Evolutionary conservation across 2,113 vertebrate genomes (phyloP).

Genomic region (Talpa occidentalis): DNA sequence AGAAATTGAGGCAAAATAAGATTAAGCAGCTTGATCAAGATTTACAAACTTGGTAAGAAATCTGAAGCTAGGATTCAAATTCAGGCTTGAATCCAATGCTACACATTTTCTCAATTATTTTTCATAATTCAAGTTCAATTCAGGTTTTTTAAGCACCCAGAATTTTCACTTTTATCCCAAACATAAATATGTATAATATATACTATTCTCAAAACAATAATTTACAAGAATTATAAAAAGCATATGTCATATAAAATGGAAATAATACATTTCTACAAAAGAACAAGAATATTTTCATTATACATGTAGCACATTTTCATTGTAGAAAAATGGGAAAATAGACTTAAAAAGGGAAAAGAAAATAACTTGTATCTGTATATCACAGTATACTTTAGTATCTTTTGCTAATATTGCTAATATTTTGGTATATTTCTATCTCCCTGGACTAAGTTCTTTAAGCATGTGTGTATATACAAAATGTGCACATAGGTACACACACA

Average conservation of each 20-base stretch:
- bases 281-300: conserved; percentile 8
- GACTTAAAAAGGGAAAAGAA: conserved; percentile 44
- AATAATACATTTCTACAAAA: conserved; percentile 43
- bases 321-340: not conserved
- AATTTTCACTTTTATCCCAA: not conserved
- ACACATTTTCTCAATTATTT: conserved; percentile 16
- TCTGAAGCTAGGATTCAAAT: not conserved
- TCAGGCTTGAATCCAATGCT: not conserved
- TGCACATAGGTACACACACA: not conserved
- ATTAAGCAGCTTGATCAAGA: not conserved
- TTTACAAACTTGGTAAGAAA: not conserved
- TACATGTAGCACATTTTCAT: not conserved
- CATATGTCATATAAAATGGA: not conserved
- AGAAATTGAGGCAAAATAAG: conserved; percentile 11
- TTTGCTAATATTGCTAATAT: not conserved
- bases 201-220: conserved; percentile 47
- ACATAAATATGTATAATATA: conserved; percentile 16
- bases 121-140: conserved; percentile 18
- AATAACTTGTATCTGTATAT: not conserved
- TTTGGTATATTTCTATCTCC: not conserved
- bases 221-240: not conserved
- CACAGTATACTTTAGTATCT: not conserved
- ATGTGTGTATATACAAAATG: not conserved
- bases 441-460: not conserved
- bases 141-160: not conserved